Conservation (phyloP, 1,140 invertebrate genomes). For the Drosophila paulistorum region DNA sequence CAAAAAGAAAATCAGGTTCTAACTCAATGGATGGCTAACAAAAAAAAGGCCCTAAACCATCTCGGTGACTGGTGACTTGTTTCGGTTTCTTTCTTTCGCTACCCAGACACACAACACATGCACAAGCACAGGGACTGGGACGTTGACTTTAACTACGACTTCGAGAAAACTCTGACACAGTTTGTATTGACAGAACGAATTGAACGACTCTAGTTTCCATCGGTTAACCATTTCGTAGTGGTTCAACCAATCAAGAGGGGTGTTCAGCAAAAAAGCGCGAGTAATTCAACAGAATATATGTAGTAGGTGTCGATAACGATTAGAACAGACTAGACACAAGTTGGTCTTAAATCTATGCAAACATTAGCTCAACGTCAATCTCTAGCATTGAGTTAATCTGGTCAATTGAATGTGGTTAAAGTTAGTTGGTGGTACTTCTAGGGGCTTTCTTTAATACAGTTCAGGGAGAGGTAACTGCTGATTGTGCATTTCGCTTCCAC, state of each 20-base stretch:
- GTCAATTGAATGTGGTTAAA: too few relatives aligned
- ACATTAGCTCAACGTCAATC: too few relatives aligned
- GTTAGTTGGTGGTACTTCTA: too few relatives aligned
- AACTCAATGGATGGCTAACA: constrained; percentile 9
- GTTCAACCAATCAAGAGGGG: neutral
- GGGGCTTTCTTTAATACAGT: too few relatives aligned
- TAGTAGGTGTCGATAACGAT: too few relatives aligned
- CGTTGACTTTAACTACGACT: neutral
- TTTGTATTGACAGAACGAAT: constrained; percentile 12
- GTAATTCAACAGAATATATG: too few relatives aligned
- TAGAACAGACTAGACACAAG: too few relatives aligned
- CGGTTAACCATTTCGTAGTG: constrained; percentile 9
- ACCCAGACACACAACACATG: constrained; percentile 2
- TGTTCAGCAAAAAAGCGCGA: neutral
- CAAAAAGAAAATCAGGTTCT: constrained; percentile 17
- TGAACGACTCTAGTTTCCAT: neutral
- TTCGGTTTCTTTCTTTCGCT: neutral
- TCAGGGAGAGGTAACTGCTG: too few relatives aligned
- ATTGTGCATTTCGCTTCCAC: too few relatives aligned
- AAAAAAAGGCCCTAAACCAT: constrained; percentile 6
- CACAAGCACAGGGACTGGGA: neutral
- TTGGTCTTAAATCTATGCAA: too few relatives aligned
- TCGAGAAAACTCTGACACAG: constrained; percentile 25
- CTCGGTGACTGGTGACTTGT: constrained; percentile 11
- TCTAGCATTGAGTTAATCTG: too few relatives aligned